Percentiles rank a stretch among this genome's conserved stretches.
Evolutionary conservation across 1,140 invertebrate species (phyloP).

Genomic region (Drosophila watanabei): DNA sequence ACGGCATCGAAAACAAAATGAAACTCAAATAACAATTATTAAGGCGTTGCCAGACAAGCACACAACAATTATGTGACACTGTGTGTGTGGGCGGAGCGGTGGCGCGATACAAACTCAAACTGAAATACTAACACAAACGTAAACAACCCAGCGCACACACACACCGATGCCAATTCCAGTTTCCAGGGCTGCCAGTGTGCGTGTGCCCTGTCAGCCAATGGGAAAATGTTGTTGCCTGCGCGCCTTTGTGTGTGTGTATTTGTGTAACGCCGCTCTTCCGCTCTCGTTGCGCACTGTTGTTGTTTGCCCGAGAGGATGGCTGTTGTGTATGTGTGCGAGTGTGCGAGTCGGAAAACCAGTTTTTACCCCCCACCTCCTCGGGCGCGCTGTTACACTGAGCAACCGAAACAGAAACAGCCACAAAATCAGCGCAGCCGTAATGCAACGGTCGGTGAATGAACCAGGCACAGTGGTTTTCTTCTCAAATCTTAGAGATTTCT

Average conservation of each 20-base stretch:
- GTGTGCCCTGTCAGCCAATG: conserved; percentile 82
- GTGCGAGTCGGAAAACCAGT: conserved; percentile 71
- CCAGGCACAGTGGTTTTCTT: conserved; percentile 45
- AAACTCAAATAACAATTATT: conserved; percentile 85
- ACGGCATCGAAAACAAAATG: conserved; percentile 68
- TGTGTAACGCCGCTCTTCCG: conserved; percentile 65
- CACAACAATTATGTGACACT: conserved; percentile 75
- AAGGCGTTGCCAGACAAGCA: conserved; percentile 85
- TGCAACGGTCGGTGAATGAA: conserved; percentile 84
- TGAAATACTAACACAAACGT: conserved; percentile 49
- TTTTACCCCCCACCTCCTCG: conserved; percentile 30
- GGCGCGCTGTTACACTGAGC: conserved; percentile 52
- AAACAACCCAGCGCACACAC: conserved; percentile 24
- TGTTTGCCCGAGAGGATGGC: conserved; percentile 72
- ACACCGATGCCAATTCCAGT: conserved; percentile 63
- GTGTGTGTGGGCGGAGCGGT: conserved; percentile 75
- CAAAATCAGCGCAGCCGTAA: conserved; percentile 70
- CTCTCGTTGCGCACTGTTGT: conserved; percentile 71
- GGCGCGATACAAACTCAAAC: conserved; percentile 66
- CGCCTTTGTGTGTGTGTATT: conserved; percentile 52
- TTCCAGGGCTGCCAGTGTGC: conserved; percentile 64
- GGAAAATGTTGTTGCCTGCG: conserved; percentile 77
- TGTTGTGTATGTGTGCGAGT: conserved; percentile 41
- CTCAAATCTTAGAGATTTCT: background rate
- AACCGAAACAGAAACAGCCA: conserved; percentile 46